Evolutionary conservation across 92 coral and sea anemone genomes (phyloP).

Genomic region (Epizoanthus illoricatus): DNA sequence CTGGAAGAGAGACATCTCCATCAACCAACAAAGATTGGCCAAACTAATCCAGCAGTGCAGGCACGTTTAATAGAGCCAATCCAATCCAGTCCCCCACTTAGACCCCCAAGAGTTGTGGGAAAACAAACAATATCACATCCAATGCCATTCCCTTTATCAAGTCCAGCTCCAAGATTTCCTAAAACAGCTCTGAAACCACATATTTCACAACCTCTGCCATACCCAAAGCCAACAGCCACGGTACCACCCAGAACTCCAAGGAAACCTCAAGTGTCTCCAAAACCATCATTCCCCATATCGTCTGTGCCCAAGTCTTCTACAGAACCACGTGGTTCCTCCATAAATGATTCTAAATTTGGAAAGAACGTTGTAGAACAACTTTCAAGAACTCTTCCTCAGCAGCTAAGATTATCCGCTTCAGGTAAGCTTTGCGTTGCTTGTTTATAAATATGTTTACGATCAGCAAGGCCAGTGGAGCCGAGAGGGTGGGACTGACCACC

Average conservation of each 20-base stretch:
- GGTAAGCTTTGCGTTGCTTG: background rate
- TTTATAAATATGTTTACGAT: background rate
- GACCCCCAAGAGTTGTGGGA: background rate
- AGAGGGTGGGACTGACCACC: no score
- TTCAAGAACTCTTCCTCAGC: slow-evolving; percentile 25
- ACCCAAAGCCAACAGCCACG: slow-evolving; percentile 5
- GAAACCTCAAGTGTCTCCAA: slow-evolving; percentile 18
- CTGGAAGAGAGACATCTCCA: slow-evolving; percentile 20
- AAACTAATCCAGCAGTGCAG: background rate
- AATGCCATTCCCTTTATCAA: background rate
- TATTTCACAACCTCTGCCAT: slow-evolving; percentile 33
- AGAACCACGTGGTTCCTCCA: slow-evolving; percentile 1
- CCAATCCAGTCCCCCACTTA: background rate
- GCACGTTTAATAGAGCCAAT: slow-evolving; percentile 34
- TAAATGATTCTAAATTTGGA: background rate
- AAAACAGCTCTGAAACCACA: slow-evolving; percentile 18
- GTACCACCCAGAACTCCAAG: slow-evolving; percentile 1
- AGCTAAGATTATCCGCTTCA: background rate
- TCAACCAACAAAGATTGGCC: background rate
- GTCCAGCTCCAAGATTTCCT: background rate
- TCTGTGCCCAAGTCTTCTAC: slow-evolving; percentile 5
- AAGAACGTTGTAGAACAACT: background rate
- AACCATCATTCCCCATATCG: background rate
- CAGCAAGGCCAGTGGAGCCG: no score
- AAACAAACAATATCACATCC: background rate